Evolutionary conservation across 2,888 invertebrate genomes (phyloP), one percentile per base, ranked within the genome.

Genomic region (Hyposoter didymator): DNA sequence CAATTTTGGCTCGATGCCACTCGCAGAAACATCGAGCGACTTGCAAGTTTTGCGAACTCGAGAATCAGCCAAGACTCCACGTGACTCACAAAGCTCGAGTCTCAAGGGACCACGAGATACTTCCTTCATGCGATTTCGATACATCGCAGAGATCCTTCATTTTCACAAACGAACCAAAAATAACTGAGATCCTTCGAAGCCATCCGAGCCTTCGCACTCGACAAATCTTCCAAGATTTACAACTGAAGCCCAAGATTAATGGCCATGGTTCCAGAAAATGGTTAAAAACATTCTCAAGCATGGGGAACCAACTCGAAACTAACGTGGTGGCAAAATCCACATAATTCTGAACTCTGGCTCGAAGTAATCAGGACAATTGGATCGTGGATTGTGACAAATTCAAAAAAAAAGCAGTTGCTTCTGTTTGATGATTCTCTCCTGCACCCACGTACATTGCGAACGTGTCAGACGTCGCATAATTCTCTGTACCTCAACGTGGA

Each of bases 1-100:
- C 90, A 88, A 91, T 88, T 89, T 90, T 92, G 91, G 92, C 92
- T 86, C 84, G 64, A 84, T 88, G 92, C 92, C 92, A 91, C 85
- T 39, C 52, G 19, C 88, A 89, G 88, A 87, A 59, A 89, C 55
- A 74, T 35, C 66, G 55, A 14, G n/a, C n/a, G 66, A 62, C 72
- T 75, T 64, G 88, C 88, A 88, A 85, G 87, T 86, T 81, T 87
- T 72, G 85, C 81, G 82, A 84, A 84, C 81, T 84, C 55, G 62
- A 85, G 84, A 88, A 83, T 76, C 47, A 74, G 76, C 70, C 81
- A 76, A 78, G 78, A 70, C 78, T 35, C 39, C 55, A 81, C 12
- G 82, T 88, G 86, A 88, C 84, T 87, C 88, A 84, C 69, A 49
- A 66, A 72, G 70, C 66, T 69, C 22, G 67, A 64, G 52, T 32